Evolutionary conservation across 2,888 invertebrate genomes (phyloP), one percentile per base, ranked within the genome.

Genomic region (Ichneumoninae sp.): DNA sequence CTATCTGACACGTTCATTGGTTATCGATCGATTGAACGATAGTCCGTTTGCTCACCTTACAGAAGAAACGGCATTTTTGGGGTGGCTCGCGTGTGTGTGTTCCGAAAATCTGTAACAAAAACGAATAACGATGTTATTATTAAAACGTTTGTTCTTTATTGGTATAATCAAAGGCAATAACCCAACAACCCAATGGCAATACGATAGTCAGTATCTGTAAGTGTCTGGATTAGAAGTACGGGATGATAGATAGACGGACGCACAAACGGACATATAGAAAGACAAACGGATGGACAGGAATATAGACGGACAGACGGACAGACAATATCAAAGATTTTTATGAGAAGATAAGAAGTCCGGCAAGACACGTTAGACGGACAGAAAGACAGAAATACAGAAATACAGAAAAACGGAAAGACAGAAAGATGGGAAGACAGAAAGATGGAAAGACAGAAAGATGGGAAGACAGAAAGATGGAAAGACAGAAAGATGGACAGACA

Each of bases 51-150:
- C 88, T 92, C 87, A 92, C 92, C 90, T 92, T 90, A 91, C 86
- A 89, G 83, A 89, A 88, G 82, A 87, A 89, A 83, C 89, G 90
- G 83, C 92, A 92, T 92, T 87, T 90, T 66, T 89, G 88, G 81
- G 87, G 88, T 66, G 88, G 87, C 82, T 90, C 89, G 87, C 89
- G 87, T 85, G 86, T 83, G 84, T 89, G 89, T 90, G 88, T 86
- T 84, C 88, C 89, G 87, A 92, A 90, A 90, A 92, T 92, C 92
- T 92, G 91, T 44, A 91, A 92, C 81, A 83, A 69, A 84, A 75
- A 65, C 60, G 70, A 79, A 79, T 16, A 47, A 6, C 1, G 8
- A 26, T 52, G 33, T 50, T 22, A 19, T 50, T 50, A 50, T 30
- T 69, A 16, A 44, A 68, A 44, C 2, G 66, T 13, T 47, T 47